Base-by-base conservation (phyloP, 2,797 vertebrate species). In the Synanceia verrucosa region DNA sequence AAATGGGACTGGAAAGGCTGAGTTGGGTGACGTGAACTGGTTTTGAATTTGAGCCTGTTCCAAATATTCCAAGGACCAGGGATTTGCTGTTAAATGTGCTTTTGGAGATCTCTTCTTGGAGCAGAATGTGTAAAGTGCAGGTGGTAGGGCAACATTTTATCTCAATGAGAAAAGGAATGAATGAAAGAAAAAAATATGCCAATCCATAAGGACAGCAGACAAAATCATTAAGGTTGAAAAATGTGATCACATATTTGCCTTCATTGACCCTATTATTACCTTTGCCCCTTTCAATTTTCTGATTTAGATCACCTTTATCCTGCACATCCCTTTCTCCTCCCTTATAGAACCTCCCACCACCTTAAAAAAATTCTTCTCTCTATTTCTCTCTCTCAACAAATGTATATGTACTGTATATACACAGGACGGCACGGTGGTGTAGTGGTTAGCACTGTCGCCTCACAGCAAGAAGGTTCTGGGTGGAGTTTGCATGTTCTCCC, bases 191-290 rank as follows among this genome's bases (percentile, higher is more conserved):
- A n/a, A n/a, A n/a, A n/a, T n/a, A n/a, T n/a, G n/a, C n/a, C n/a
- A n/a, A n/a, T n/a, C n/a, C n/a, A n/a, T n/a, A n/a, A n/a, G n/a
- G n/a, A n/a, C n/a, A n/a, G n/a, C n/a, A n/a, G n/a, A n/a, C 48
- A 77, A 80, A 88, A 83, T 84, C 77, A 69, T 78, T 78, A 62
- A 37, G 24, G 65, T 55, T 69, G 60, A 83, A 71, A 56, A 14
- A 78, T 64, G 36, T 61, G 48, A 72, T 59, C 34, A 50, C 58
- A 58, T n/a, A 29, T 61, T 76, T 60, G 53, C 43, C 51, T 74
- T 72, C 34, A 53, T 50, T 68, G 51, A 71, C 51, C 65, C 29
- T 58, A 58, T 68, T 52, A 75, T 76, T 72, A 70, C 46, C 13
- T 70, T 16, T 67, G 26, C 37, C 39, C 34, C 9, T 41, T 55